phyloP scores from a whole-genome alignment of 2,888 invertebrate genomes.

The Chironomus riparius region DNA sequence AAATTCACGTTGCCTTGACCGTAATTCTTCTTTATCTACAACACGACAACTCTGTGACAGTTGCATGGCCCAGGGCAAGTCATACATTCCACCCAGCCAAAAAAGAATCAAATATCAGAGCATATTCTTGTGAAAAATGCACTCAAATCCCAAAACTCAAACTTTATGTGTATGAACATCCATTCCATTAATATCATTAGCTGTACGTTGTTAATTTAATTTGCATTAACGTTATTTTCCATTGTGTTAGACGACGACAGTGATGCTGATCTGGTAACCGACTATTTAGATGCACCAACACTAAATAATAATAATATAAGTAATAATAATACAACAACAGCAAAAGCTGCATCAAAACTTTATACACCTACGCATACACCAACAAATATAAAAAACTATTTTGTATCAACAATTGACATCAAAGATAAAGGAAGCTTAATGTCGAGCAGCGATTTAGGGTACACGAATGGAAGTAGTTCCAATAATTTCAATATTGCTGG shows the following conservation, averaged over 20 bases:
- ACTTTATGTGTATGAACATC: no score
- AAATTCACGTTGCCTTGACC: no score
- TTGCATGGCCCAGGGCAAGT: no score
- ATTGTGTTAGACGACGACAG: slow-evolving; percentile 36
- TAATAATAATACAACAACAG: slow-evolving; percentile 27
- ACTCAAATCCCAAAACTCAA: no score
- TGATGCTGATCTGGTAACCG: slow-evolving; percentile 42
- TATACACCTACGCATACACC: slow-evolving; percentile 5
- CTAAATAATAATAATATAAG: neutral
- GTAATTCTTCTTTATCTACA: no score
- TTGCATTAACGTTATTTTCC: no score
- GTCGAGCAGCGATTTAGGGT: slow-evolving; percentile 15
- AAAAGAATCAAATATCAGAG: no score
- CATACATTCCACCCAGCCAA: no score
- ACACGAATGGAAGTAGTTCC: slow-evolving; percentile 10
- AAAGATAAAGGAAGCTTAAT: slow-evolving; percentile 17
- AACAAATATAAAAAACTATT: slow-evolving; percentile 28
- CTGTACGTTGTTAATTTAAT: no score
- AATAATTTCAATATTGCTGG: slow-evolving; percentile 11
- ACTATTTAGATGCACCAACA: slow-evolving; percentile 40
- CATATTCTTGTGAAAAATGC: no score
- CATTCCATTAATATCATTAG: no score
- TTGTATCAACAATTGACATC: slow-evolving; percentile 22
- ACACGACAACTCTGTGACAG: no score
- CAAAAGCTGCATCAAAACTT: slow-evolving; percentile 32